Evolutionary conservation across 2,888 invertebrate genomes (phyloP).

Genomic region (Selenia dentaria): DNA sequence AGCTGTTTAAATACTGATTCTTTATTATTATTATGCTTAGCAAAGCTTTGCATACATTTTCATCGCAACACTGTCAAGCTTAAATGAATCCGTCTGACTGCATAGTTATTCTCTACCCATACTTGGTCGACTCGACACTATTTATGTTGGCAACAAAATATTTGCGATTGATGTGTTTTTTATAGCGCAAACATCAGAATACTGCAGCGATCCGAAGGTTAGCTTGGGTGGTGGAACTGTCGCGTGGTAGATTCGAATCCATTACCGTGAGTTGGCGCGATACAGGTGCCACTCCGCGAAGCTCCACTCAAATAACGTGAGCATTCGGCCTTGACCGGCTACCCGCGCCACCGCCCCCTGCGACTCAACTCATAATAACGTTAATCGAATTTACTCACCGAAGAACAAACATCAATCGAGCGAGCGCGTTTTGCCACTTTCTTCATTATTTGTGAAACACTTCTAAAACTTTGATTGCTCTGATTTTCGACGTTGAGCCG

Average conservation of each 20-base stretch:
- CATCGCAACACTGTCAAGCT: not conserved
- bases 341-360: constrained; percentile 21
- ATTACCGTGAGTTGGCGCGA: constrained; percentile 31
- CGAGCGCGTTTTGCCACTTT: constrained; percentile 6
- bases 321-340: constrained; percentile 46
- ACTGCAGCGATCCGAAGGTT: constrained; percentile 29
- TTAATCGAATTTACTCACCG: constrained; percentile 25
- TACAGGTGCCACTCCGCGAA: constrained; percentile 38
- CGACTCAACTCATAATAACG: constrained; percentile 29
- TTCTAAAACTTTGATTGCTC: not conserved
- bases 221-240: constrained; percentile 19
- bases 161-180: constrained; percentile 7
- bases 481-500: constrained; percentile 4
- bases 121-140: too few species aligned
- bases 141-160: not conserved
- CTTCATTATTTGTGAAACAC: constrained; percentile 4
- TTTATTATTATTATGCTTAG: not conserved
- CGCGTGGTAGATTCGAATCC: constrained; percentile 35
- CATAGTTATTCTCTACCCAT: not conserved
- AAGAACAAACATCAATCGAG: constrained; percentile 22
- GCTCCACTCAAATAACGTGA: constrained; percentile 31
- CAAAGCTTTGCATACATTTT: constrained; percentile 1
- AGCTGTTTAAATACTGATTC: constrained; percentile 7
- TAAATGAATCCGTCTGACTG: not conserved
- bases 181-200: constrained; percentile 16